Evolutionary conservation across 1,140 invertebrate genomes (phyloP).

Genomic region (Steinernema khuongi): DNA sequence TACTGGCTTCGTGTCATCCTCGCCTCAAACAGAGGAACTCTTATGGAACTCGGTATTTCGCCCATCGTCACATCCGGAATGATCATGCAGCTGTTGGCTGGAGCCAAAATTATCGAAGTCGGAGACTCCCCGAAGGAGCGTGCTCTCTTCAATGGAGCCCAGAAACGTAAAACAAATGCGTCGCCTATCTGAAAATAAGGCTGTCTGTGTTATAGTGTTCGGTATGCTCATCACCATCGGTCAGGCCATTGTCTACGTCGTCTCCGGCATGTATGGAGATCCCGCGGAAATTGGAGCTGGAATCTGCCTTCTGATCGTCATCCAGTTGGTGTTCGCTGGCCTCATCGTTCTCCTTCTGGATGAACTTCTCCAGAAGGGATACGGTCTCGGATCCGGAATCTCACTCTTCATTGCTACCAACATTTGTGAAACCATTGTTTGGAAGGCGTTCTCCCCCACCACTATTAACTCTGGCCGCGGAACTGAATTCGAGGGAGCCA

Average conservation of each 20-base stretch:
- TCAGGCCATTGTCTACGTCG: slow-evolving; percentile 96
- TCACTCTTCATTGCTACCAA: slow-evolving; percentile 99
- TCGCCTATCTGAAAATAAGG: slow-evolving; percentile 23
- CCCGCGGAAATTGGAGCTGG: slow-evolving; percentile 94
- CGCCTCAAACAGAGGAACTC: slow-evolving; percentile 87
- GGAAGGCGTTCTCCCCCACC: slow-evolving; percentile 97
- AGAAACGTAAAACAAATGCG: slow-evolving; percentile 74
- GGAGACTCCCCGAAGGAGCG: slow-evolving; percentile 97
- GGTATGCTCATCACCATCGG: slow-evolving; percentile 98
- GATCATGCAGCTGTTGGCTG: slow-evolving; percentile 96
- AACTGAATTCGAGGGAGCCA: slow-evolving; percentile 94
- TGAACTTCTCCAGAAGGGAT: slow-evolving; percentile 76
- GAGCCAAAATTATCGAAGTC: slow-evolving; percentile 98
- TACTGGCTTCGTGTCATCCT: slow-evolving; percentile 99
- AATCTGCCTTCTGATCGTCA: slow-evolving; percentile 93
- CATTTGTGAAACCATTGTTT: slow-evolving; percentile 98
- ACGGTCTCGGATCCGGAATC: slow-evolving; percentile 91
- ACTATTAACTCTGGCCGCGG: slow-evolving; percentile 86
- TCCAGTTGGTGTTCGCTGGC: slow-evolving; percentile 89
- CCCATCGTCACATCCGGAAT: slow-evolving; percentile 97
- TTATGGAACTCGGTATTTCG: slow-evolving; percentile 98
- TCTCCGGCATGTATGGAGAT: slow-evolving; percentile 99
- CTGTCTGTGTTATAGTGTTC: slow-evolving; percentile 70
- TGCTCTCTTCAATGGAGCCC: slow-evolving; percentile 94
- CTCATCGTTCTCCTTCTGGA: slow-evolving; percentile 91